Conservation (phyloP, 2,888 invertebrate species). For the Microplitis manilae region DNA sequence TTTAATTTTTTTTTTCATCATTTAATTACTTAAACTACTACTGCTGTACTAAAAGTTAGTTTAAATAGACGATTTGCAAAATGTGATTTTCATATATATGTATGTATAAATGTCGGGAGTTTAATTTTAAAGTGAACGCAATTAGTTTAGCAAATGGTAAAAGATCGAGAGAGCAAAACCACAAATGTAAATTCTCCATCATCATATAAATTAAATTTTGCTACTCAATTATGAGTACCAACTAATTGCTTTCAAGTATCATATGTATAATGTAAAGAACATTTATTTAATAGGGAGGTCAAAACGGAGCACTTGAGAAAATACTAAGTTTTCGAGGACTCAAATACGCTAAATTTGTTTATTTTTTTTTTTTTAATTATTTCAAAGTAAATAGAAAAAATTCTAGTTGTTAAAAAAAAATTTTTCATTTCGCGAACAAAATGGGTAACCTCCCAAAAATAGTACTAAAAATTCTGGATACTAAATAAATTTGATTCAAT, state of each 20-base stretch:
- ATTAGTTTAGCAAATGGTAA: not conserved
- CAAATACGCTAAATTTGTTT: too few species aligned
- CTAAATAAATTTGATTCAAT: too few species aligned
- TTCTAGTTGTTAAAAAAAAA: too few species aligned
- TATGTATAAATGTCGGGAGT: not conserved
- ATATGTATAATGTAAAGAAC: not conserved
- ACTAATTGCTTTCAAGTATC: not conserved
- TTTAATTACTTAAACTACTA: not conserved
- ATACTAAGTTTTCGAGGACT: too few species aligned
- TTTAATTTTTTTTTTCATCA: not conserved
- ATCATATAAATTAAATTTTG: not conserved
- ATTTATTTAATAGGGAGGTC: not conserved
- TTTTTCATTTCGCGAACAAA: too few species aligned
- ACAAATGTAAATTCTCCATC: not conserved
- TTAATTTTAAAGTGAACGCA: not conserved
- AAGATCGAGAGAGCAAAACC: not conserved
- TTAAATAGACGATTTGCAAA: not conserved
- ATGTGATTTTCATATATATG: not conserved
- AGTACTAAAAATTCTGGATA: too few species aligned
- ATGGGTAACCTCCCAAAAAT: too few species aligned
- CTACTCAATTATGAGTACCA: not conserved
- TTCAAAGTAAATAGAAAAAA: too few species aligned
- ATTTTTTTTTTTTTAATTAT: too few species aligned
- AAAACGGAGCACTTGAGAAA: too few species aligned
- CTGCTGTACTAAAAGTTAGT: not conserved